phyloP scores from a whole-genome alignment of 2,113 vertebrate genomes.

The Thomomys bottae region DNA sequence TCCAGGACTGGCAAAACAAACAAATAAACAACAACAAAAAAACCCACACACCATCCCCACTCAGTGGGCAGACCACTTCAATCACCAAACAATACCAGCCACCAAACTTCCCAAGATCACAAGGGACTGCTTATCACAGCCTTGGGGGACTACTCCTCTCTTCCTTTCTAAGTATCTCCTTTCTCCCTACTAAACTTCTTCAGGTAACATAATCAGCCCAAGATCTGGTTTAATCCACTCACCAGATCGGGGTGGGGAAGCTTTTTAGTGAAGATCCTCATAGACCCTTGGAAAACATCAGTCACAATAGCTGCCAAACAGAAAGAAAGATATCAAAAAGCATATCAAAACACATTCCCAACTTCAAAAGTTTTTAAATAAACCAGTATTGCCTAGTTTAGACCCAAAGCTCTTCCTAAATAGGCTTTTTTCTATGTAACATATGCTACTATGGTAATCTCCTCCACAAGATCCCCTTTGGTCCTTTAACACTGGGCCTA shows the following conservation, averaged over 20 bases:
- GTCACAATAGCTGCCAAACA: constrained; percentile 91
- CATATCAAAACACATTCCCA: constrained; percentile 19
- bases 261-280: constrained; percentile 99
- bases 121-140: neutral
- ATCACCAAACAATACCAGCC: neutral
- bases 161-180: neutral
- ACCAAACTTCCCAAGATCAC: neutral
- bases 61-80: neutral
- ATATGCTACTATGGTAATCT: neutral
- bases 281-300: constrained; percentile 97
- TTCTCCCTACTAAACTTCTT: neutral
- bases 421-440: neutral
- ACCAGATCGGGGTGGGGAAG: constrained; percentile 97
- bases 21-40: too few relatives aligned
- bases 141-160: neutral
- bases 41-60: too few relatives aligned
- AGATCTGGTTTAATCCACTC: constrained; percentile 60
- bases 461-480: neutral
- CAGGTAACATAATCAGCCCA: neutral
- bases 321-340: constrained; percentile 49
- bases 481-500: neutral
- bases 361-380: neutral
- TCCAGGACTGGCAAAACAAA: too few relatives aligned
- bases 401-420: constrained; percentile 28
- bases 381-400: neutral